These are phyloP conservation scores for Tokudaia muenninki DNA, from an alignment of 2,797 vertebrate species.

Conservation along the genomic window DNA sequence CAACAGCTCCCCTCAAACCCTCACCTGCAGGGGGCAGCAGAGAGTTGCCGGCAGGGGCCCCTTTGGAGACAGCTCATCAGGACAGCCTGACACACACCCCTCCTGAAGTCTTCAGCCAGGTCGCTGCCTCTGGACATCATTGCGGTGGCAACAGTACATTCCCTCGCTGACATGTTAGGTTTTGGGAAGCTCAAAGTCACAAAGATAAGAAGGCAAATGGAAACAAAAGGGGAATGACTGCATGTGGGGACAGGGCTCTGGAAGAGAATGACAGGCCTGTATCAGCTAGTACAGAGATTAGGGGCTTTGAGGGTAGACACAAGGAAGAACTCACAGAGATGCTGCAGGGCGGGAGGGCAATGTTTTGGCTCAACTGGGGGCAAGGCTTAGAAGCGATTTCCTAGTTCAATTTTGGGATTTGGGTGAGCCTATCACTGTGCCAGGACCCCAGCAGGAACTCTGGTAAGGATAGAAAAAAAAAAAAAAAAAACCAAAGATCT, in stretches of 20 bases:
- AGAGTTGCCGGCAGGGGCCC: not conserved
- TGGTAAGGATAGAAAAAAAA: not conserved
- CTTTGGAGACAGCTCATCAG: rapidly evolving
- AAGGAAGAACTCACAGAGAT: not conserved
- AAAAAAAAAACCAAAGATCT: not conserved
- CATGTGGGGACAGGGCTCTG: not conserved
- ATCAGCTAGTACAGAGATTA: not conserved
- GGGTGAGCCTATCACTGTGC: not conserved
- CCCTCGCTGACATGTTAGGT: not conserved
- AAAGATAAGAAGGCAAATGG: not conserved
- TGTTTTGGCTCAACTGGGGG: not conserved
- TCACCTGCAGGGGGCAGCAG: slow-evolving; percentile 6
- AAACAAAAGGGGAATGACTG: not conserved
- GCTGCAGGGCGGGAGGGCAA: rapidly evolving
- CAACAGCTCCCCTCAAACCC: not conserved
- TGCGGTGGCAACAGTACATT: not conserved
- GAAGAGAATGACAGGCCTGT: too few species aligned
- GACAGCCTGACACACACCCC: not conserved
- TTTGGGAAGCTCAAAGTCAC: not conserved
- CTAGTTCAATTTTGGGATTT: not conserved
- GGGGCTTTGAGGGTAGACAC: rapidly evolving
- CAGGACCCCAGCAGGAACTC: too few species aligned
- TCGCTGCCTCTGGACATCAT: not conserved
- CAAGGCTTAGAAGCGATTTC: too few species aligned
- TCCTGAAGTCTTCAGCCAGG: not conserved